phyloP scores from a whole-genome alignment of 1,140 invertebrate genomes.

The Adelges cooleyi region DNA sequence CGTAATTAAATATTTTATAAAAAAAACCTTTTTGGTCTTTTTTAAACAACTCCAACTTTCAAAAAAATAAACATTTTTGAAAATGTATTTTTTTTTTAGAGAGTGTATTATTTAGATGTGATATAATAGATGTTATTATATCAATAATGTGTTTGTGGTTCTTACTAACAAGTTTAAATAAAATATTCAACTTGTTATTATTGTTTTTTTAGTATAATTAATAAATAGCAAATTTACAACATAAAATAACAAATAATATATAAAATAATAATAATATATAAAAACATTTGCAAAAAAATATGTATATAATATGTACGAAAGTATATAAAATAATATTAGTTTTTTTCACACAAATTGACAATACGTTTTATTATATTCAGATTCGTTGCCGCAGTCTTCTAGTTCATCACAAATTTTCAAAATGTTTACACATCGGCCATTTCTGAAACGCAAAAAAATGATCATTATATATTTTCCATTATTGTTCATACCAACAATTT shows the following conservation, averaged over 20 bases:
- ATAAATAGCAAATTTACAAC: constrained; percentile 16
- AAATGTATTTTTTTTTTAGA: no score
- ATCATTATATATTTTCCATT: no score
- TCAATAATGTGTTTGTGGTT: no score
- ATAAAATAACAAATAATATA: constrained; percentile 23
- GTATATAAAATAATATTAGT: background rate
- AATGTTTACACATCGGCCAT: constrained; percentile 23
- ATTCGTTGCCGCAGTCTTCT: constrained; percentile 25
- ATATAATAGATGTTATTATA: no score
- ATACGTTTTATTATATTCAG: background rate
- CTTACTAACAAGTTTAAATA: no score
- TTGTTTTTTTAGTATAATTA: background rate
- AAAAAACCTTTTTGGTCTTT: no score
- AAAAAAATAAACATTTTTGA: no score
- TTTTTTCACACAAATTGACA: background rate
- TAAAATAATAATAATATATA: background rate
- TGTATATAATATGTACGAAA: background rate
- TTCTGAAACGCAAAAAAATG: background rate
- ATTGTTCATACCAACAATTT: no score
- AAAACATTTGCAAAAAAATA: no score
- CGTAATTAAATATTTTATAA: no score
- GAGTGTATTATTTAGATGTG: no score
- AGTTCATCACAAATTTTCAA: constrained; percentile 8
- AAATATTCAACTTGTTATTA: background rate
- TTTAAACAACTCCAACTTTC: no score